Percentiles rank a stretch among this genome's conserved stretches.
Conservation (phyloP, 2,113 vertebrate species). For the Cromileptes altivelis region DNA sequence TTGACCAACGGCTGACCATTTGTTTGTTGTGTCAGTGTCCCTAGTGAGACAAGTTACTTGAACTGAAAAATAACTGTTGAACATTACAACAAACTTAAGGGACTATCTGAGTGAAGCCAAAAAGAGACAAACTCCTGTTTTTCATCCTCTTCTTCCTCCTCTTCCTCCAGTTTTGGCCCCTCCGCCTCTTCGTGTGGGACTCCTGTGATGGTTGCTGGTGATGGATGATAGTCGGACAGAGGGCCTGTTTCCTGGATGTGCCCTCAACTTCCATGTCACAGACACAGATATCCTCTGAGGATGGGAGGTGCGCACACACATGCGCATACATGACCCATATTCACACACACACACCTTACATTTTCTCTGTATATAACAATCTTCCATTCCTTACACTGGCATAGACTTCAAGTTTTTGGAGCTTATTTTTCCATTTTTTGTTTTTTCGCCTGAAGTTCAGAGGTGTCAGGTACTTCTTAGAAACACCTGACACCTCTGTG, state of each 20-base stretch:
- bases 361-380: constrained; percentile 42
- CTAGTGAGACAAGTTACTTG: neutral
- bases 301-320: constrained; percentile 39
- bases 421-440: neutral
- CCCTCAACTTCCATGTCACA: constrained; percentile 77
- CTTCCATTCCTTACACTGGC: constrained; percentile 32
- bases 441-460: too few species aligned
- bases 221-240: constrained; percentile 61
- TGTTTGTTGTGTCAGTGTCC: neutral
- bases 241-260: constrained; percentile 77
- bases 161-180: constrained; percentile 24
- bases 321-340: constrained; percentile 5
- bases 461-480: neutral
- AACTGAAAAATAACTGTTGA: constrained; percentile 12
- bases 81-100: neutral
- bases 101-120: neutral
- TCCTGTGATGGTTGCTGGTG: constrained; percentile 34
- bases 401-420: constrained; percentile 43
- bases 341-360: constrained; percentile 10
- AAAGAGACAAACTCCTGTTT: neutral
- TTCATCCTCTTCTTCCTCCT: neutral
- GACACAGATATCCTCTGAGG: constrained; percentile 74
- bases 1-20: neutral
- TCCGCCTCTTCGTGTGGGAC: constrained; percentile 12
- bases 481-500: neutral